Conservation (phyloP, 2,113 vertebrate genomes). For the Sapayoa aenigma region DNA sequence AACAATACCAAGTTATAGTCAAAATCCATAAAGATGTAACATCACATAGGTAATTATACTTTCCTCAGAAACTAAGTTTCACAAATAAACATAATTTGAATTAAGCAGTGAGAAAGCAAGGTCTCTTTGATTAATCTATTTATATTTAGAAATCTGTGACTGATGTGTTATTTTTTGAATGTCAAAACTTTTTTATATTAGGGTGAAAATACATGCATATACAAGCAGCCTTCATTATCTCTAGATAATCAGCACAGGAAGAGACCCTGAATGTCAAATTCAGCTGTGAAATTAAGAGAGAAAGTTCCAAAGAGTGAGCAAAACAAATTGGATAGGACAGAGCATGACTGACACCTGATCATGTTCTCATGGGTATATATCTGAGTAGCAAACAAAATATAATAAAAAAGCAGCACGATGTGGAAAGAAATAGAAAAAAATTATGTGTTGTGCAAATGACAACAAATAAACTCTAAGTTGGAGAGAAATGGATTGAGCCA, state of each 20-base stretch:
- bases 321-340: neutral
- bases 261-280: constrained; percentile 15
- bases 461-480: neutral
- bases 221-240: constrained; percentile 1
- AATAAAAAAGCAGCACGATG: neutral
- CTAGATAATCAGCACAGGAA: constrained; percentile 19
- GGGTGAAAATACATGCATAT: constrained; percentile 7
- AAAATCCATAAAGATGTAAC: neutral
- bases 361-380: neutral
- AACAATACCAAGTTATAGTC: neutral
- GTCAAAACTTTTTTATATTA: constrained; percentile 5
- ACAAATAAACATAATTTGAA: constrained; percentile 13
- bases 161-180: constrained; percentile 20
- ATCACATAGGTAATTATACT: neutral
- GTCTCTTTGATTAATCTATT: constrained; percentile 27
- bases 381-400: neutral
- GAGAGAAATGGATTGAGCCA: neutral
- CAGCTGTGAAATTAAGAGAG: neutral
- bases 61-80: neutral
- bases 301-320: neutral
- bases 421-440: neutral
- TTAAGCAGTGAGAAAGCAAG: neutral
- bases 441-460: neutral
- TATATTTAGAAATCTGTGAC: constrained; percentile 39
- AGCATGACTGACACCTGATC: neutral